A percentile compares a stretch with the other conserved stretches of the same genome.
phyloP scores from a whole-genome alignment of 2,888 invertebrate genomes.

The Morpho helenor region DNA sequence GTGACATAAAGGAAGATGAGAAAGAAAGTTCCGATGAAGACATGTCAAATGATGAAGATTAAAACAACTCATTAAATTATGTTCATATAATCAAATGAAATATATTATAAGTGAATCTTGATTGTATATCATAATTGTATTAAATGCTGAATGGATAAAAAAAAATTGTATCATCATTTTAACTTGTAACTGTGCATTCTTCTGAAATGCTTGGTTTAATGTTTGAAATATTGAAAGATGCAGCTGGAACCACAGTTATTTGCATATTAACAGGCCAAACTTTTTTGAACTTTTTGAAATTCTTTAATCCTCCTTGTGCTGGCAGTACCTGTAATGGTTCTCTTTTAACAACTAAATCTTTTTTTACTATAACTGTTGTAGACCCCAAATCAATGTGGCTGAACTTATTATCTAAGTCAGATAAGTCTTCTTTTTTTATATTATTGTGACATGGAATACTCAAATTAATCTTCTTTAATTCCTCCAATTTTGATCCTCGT shows the following conservation, averaged over 20 bases:
- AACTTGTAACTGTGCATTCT: background rate
- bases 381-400: conserved; percentile 54
- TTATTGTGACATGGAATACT: conserved; percentile 30
- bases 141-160: conserved; percentile 6
- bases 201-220: background rate
- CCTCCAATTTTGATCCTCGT: conserved; percentile 59
- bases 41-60: conserved; percentile 19
- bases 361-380: conserved; percentile 51
- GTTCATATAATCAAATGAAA: conserved; percentile 11
- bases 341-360: conserved; percentile 58
- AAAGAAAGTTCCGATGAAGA: conserved; percentile 24
- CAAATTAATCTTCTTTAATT: conserved; percentile 46
- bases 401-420: conserved; percentile 55
- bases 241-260: conserved; percentile 43
- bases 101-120: conserved; percentile 2
- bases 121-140: conserved; percentile 8
- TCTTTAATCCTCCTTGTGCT: conserved; percentile 38
- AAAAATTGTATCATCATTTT: background rate
- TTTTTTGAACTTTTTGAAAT: conserved; percentile 71
- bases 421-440: conserved; percentile 49
- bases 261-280: conserved; percentile 67
- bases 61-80: conserved; percentile 1
- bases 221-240: conserved; percentile 15
- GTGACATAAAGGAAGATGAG: conserved; percentile 30
- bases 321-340: conserved; percentile 41